Evolutionary conservation across 2,797 vertebrate genomes (phyloP).

Genomic region (Sardinella longiceps): DNA sequence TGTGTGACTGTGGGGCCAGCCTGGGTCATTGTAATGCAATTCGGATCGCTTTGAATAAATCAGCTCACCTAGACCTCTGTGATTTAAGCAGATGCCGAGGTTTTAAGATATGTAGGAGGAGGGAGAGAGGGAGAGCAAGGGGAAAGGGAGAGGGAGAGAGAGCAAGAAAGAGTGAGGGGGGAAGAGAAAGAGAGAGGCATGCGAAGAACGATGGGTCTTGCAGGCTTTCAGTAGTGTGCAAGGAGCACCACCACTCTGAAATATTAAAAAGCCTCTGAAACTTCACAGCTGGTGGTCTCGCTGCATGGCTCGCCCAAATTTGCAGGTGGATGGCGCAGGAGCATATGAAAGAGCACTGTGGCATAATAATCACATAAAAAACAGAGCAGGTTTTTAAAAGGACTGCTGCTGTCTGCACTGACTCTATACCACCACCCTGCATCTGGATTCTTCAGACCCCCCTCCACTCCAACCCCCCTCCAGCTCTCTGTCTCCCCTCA

Average conservation of each 20-base stretch:
- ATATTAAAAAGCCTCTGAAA: slow-evolving; percentile 58
- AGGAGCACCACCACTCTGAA: slow-evolving; percentile 55
- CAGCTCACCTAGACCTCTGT: slow-evolving; percentile 65
- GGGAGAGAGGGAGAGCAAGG: neutral
- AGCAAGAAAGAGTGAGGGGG: slow-evolving; percentile 31
- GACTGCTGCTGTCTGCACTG: slow-evolving; percentile 30
- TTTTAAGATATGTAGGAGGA: slow-evolving; percentile 52
- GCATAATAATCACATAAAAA: slow-evolving; percentile 19
- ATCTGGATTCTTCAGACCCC: slow-evolving; percentile 34
- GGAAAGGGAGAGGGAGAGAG: neutral
- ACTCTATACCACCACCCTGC: slow-evolving; percentile 33
- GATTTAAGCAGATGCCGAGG: slow-evolving; percentile 15
- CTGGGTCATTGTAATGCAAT: slow-evolving; percentile 69
- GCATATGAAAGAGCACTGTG: slow-evolving; percentile 43
- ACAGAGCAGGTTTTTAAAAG: slow-evolving; percentile 36
- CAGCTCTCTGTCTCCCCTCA: neutral
- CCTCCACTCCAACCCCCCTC: neutral
- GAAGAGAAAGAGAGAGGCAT: slow-evolving; percentile 36
- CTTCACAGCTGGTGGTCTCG: slow-evolving; percentile 60
- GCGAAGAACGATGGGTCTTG: slow-evolving; percentile 51
- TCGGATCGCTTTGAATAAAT: slow-evolving; percentile 76
- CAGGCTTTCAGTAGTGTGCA: slow-evolving; percentile 52
- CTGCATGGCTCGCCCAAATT: slow-evolving; percentile 37
- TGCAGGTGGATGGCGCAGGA: slow-evolving; percentile 47
- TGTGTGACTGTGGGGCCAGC: slow-evolving; percentile 53